Base-by-base conservation (phyloP, 2,888 invertebrate species). In the Hirtodrosophila histrioides region DNA sequence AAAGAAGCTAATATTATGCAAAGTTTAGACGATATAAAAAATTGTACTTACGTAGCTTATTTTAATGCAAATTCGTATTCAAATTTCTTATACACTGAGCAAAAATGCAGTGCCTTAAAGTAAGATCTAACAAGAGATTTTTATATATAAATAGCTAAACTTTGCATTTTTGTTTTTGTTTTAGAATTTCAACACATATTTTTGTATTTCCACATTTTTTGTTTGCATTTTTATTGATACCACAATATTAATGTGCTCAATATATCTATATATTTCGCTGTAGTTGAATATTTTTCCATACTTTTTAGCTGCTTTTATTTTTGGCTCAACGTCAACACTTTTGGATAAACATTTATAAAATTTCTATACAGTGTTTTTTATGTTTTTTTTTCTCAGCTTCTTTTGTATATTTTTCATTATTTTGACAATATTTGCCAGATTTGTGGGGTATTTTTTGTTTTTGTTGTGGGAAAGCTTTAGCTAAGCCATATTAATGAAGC, bases 241-340 rank as follows among this genome's bases (percentile, higher is more conserved):
- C 29, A 8, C 17, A 12, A 43, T 53, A 50, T 69, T 49, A 39
- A 53, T 56, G 23, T 39, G 37, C 8, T 50, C 39, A 35, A 51
- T 33, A 37, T 48, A 29, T 46, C 48, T 33, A 37, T 48, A 29
- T 46, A 33, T 57, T 7, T 5, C 11, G 12, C 24, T 24, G 24
- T 31, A 9, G 3, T 10, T 64, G 35, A 11, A n/a, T n/a, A 24
- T 35, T 36, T 35, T 51, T 33, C 5, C 43, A n/a, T 33, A 29
- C 10, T n/a, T 45, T 35, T 51, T 37, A 4, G 23, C 29, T 31
- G 17, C 4, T 31, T 51, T 54, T n/a, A n/a, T 45, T 31, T 6
- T 31, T 31, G 31, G 9, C 40, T 66, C 36, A 66, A 36, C 40
- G 48, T 69, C 75, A 69, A 75, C 72, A 71, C 62, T 48, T 48